phyloP scores from a whole-genome alignment of 2,888 invertebrate species.

The Ligdia adustata region DNA sequence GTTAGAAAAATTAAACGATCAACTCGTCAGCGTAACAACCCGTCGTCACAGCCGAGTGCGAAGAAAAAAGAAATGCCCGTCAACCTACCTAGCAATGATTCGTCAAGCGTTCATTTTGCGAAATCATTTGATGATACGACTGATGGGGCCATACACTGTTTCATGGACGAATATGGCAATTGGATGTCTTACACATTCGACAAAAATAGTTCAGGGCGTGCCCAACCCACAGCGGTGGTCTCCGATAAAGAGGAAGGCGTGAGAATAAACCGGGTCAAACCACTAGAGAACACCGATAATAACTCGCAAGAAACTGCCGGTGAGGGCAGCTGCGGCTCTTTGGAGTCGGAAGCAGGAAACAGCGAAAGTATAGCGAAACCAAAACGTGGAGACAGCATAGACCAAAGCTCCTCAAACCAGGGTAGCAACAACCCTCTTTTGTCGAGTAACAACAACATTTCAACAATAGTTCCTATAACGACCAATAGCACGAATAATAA shows the following conservation, averaged over 20 bases:
- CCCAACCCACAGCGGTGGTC: conserved; percentile 69
- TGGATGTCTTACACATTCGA: conserved; percentile 94
- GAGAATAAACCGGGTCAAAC: conserved; percentile 56
- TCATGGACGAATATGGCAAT: conserved; percentile 93
- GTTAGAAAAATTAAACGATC: conserved; percentile 84
- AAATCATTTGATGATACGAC: conserved; percentile 92
- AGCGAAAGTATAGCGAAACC: conserved; percentile 65
- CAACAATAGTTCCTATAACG: conserved; percentile 73
- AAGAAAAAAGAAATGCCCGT: conserved; percentile 61
- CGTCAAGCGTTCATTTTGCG: conserved; percentile 86
- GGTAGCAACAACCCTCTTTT: conserved; percentile 79
- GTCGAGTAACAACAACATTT: conserved; percentile 75
- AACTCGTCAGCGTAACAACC: conserved; percentile 75
- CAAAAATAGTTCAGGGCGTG: conserved; percentile 86
- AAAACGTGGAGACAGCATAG: conserved; percentile 71
- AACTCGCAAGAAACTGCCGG: conserved; percentile 70
- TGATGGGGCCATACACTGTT: conserved; percentile 93
- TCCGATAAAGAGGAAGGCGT: conserved; percentile 64
- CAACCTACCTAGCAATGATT: conserved; percentile 57
- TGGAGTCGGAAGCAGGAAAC: conserved; percentile 74
- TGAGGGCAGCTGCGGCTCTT: conserved; percentile 77
- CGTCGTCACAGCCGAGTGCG: conserved; percentile 59
- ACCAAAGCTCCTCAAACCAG: conserved; percentile 79
- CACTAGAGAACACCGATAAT: conserved; percentile 63
- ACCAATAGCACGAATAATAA: conserved; percentile 67